A percentile compares a stretch with the other conserved stretches of the same genome.
phyloP scores from a whole-genome alignment of 2,113 vertebrate genomes.

The Helogale parvula region DNA sequence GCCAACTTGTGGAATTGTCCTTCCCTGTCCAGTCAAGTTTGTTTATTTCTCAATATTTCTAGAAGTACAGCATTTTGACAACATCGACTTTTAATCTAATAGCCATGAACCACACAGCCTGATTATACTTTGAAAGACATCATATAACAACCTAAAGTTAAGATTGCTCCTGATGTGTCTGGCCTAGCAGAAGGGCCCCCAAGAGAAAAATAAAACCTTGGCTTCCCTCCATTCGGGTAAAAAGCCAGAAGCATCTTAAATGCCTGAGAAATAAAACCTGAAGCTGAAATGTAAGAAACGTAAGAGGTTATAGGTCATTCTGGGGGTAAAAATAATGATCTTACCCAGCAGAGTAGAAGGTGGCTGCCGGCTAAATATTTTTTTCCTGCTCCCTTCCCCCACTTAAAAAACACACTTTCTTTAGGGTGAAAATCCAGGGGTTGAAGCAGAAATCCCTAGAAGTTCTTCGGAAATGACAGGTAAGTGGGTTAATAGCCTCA shows the following conservation, averaged over 20 bases:
- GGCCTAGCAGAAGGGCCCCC: constrained; percentile 16
- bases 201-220: constrained; percentile 34
- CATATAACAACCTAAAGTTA: constrained; percentile 31
- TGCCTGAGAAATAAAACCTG: constrained; percentile 24
- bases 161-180: not conserved
- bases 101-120: not conserved
- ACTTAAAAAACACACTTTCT: not conserved
- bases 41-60: not conserved
- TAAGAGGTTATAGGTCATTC: not conserved
- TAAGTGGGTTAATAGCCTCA: not conserved
- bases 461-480: constrained; percentile 31
- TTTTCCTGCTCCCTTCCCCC: not conserved
- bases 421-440: not conserved
- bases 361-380: not conserved
- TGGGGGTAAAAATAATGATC: not conserved
- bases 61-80: not conserved
- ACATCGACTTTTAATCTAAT: not conserved
- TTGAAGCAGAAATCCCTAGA: not conserved
- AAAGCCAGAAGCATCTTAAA: constrained; percentile 14
- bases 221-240: not conserved
- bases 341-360: not conserved
- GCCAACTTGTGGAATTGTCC: not conserved
- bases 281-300: constrained; percentile 30
- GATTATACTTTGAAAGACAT: constrained; percentile 35
- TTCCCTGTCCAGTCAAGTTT: not conserved